These are phyloP conservation scores for Sarcophaga bullata DNA, from an alignment of 1,140 invertebrate genomes.

Conservation along the genomic window DNA sequence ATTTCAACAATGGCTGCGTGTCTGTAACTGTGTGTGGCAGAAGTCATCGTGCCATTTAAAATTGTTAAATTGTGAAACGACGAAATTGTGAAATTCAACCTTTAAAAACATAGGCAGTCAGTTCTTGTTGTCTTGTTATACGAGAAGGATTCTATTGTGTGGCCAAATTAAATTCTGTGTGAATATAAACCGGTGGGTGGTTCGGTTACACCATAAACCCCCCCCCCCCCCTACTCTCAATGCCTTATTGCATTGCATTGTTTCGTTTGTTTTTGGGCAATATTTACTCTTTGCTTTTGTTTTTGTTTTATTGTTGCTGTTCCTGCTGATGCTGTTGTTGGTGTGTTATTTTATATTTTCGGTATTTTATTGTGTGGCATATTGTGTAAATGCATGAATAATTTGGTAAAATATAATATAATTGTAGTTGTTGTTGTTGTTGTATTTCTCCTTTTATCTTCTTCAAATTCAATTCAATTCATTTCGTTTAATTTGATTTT, in stretches of 20 bases:
- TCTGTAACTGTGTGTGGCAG: background rate
- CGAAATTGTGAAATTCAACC: background rate
- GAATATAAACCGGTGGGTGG: background rate
- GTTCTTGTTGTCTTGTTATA: background rate
- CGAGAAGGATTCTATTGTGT: background rate
- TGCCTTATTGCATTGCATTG: background rate
- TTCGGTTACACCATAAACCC: too few species aligned
- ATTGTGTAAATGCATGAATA: slow-evolving; percentile 16
- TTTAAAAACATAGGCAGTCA: background rate
- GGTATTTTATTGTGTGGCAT: background rate
- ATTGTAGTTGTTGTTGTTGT: too few species aligned
- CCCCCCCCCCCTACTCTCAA: too few species aligned
- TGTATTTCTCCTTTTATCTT: background rate
- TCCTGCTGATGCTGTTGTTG: background rate
- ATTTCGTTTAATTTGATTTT: background rate
- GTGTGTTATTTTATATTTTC: background rate
- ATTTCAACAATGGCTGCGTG: background rate
- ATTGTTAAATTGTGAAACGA: background rate
- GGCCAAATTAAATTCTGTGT: slow-evolving; percentile 4
- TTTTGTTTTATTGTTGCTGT: background rate
- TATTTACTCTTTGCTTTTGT: background rate
- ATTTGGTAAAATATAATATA: background rate
- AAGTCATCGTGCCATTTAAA: background rate
- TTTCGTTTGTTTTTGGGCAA: background rate
- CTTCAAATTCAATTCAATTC: background rate